Conservation (phyloP, 1,140 invertebrate species). For the Ectropis grisescens region DNA sequence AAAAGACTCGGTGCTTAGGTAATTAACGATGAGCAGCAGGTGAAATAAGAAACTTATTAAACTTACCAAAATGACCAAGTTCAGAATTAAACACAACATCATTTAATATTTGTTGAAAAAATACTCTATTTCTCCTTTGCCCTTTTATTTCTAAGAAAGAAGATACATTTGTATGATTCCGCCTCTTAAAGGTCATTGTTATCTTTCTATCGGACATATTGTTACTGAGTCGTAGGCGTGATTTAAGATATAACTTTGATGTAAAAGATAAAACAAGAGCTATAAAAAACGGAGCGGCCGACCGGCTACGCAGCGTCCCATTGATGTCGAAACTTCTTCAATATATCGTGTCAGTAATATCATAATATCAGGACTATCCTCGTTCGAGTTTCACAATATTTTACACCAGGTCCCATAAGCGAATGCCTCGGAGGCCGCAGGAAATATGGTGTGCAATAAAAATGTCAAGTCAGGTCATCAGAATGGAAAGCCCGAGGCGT, state of each 20-base stretch:
- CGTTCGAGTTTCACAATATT: conserved; percentile 54
- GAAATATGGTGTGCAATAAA: conserved; percentile 65
- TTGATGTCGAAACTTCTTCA: conserved; percentile 27
- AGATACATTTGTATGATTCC: no score
- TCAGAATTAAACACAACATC: no score
- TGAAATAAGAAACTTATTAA: neutral
- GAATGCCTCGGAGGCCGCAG: conserved; percentile 55
- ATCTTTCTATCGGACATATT: no score
- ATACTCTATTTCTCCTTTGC: no score
- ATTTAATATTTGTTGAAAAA: no score
- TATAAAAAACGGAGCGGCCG: conserved; percentile 14
- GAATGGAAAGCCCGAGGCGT: conserved; percentile 60
- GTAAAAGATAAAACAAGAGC: conserved; percentile 3
- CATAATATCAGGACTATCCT: conserved; percentile 39
- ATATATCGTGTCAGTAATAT: conserved; percentile 36
- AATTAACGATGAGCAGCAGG: conserved; percentile 1
- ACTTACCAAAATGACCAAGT: no score
- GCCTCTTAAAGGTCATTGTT: no score
- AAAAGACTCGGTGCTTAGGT: conserved; percentile 9
- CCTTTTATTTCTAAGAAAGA: no score
- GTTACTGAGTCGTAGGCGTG: no score
- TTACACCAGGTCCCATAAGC: conserved; percentile 46
- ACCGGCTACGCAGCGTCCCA: conserved; percentile 10
- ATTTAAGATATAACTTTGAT: no score
- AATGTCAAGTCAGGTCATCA: conserved; percentile 70